Evolutionary conservation across 1,140 invertebrate species (phyloP).

Genomic region (Pectinophora gossypiella): DNA sequence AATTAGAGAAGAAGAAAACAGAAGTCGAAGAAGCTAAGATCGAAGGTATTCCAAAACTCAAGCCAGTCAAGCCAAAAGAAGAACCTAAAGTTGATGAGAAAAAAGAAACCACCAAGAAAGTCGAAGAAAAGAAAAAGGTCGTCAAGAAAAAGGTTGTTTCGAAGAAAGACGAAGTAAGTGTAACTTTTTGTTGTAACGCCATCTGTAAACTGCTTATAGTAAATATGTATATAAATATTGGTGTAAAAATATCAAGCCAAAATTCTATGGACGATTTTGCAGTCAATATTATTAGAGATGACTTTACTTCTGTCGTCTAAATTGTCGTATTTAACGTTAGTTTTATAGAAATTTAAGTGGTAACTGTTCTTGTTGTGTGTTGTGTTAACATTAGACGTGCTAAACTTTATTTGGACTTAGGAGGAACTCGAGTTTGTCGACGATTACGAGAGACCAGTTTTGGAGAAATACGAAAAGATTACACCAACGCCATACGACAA

Average conservation of each 20-base stretch:
- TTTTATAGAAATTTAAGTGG: conserved; percentile 9
- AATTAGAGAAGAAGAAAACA: conserved; percentile 70
- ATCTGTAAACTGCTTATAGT: conserved; percentile 37
- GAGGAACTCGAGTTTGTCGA: conserved; percentile 74
- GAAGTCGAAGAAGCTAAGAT: conserved; percentile 67
- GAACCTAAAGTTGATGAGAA: conserved; percentile 63
- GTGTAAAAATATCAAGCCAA: neutral
- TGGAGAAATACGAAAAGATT: conserved; percentile 77
- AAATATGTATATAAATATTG: conserved; percentile 10
- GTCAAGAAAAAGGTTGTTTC: conserved; percentile 69
- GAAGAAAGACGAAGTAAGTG: conserved; percentile 72
- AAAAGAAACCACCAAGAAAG: conserved; percentile 54
- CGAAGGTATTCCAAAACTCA: conserved; percentile 75
- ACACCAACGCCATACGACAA: conserved; percentile 67
- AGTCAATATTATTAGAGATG: neutral
- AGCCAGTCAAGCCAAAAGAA: conserved; percentile 73
- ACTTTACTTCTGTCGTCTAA: neutral
- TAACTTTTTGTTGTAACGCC: conserved; percentile 7
- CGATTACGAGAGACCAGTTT: conserved; percentile 78
- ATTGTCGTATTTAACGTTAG: neutral
- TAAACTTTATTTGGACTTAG: conserved; percentile 59
- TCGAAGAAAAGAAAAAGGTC: conserved; percentile 65
- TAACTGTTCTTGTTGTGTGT: conserved; percentile 41
- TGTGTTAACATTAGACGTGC: conserved; percentile 59
- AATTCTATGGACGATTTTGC: neutral